These are phyloP conservation scores for Archivesica marissinica DNA, from an alignment of 1,140 invertebrate genomes.

Conservation along the genomic window DNA sequence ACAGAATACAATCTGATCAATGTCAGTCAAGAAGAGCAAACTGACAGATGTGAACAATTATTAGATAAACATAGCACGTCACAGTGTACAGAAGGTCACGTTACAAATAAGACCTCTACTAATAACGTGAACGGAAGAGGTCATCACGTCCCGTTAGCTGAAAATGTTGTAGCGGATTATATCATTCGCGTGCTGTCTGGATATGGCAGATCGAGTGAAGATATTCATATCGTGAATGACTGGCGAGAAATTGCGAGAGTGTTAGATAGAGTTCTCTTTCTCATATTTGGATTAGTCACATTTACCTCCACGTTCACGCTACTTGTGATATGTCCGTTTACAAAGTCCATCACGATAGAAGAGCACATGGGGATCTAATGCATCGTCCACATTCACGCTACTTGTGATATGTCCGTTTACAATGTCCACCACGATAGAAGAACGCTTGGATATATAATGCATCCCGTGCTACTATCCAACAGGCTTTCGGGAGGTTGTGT, in stretches of 20 bases:
- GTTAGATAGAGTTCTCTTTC: slow-evolving; percentile 76
- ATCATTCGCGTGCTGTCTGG: slow-evolving; percentile 72
- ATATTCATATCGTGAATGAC: slow-evolving; percentile 71
- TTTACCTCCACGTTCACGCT: slow-evolving; percentile 71
- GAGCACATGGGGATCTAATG: too few species aligned
- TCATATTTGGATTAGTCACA: slow-evolving; percentile 73
- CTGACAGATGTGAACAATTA: slow-evolving; percentile 54
- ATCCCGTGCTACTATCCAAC: too few species aligned
- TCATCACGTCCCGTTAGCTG: slow-evolving; percentile 58
- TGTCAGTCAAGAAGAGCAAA: slow-evolving; percentile 44
- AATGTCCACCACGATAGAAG: slow-evolving; percentile 64
- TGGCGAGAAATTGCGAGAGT: slow-evolving; percentile 79
- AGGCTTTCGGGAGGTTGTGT: too few species aligned
- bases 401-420: slow-evolving; percentile 78
- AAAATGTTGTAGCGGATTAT: slow-evolving; percentile 74
- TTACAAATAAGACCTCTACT: background rate
- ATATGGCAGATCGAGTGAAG: slow-evolving; percentile 69
- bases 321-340: slow-evolving; percentile 77
- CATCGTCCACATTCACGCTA: slow-evolving; percentile 72
- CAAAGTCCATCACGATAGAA: slow-evolving; percentile 68
- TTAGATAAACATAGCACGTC: background rate
- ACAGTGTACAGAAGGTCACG: background rate
- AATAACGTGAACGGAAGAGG: background rate
- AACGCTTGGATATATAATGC: too few species aligned
- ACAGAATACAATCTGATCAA: slow-evolving; percentile 58